These are phyloP conservation scores for Pyralis farinalis DNA, from an alignment of 2,888 invertebrate genomes.

Conservation along the genomic window DNA sequence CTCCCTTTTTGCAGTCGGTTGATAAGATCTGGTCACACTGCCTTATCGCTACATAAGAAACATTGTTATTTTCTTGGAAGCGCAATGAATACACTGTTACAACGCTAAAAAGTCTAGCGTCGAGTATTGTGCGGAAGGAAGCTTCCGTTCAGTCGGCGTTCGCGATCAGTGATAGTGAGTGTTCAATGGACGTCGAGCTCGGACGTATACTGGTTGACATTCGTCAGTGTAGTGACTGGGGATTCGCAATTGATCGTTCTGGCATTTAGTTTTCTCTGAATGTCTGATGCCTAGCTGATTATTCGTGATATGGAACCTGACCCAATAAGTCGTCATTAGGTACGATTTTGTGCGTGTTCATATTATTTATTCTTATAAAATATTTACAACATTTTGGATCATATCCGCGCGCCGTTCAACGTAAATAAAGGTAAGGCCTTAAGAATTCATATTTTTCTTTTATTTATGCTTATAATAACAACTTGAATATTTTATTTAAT, in stretches of 20 bases:
- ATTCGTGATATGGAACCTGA: conserved; percentile 42
- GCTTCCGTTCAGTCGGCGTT: conserved; percentile 9
- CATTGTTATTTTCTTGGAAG: too few species aligned
- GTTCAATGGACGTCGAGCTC: background rate
- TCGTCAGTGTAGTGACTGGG: background rate
- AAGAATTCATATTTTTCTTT: background rate
- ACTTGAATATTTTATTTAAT: too few species aligned
- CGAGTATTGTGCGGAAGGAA: conserved; percentile 3
- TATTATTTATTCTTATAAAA: background rate
- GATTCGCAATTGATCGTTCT: background rate
- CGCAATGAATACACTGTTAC: background rate
- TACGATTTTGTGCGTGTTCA: background rate
- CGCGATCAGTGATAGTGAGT: background rate
- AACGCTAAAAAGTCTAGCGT: conserved; percentile 2
- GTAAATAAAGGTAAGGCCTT: background rate
- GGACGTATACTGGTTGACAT: background rate
- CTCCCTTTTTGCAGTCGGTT: too few species aligned
- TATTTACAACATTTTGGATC: background rate
- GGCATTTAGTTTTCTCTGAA: conserved; percentile 1
- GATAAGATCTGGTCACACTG: too few species aligned
- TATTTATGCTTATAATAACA: too few species aligned
- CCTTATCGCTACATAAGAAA: too few species aligned
- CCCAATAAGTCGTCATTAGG: conserved; percentile 31
- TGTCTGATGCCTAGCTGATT: conserved; percentile 11
- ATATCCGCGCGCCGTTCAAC: background rate